Percentiles rank a stretch among this genome's conserved stretches.
Conservation (phyloP, 2,113 vertebrate genomes). For the Saguinus midas region DNA sequence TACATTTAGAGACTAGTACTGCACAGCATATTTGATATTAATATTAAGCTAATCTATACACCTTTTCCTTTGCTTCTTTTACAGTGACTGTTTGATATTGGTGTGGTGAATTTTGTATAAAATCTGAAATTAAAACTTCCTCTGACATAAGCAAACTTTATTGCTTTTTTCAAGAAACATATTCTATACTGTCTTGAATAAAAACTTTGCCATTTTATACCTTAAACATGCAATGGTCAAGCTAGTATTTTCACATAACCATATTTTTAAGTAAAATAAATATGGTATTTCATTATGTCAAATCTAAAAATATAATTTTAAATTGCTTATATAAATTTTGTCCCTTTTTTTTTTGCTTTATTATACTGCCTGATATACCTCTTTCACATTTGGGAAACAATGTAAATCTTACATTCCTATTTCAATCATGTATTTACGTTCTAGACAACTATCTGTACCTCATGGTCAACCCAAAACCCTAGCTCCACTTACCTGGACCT, state of each 20-base stretch:
- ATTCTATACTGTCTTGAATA: not conserved
- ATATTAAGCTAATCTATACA: conserved; percentile 80
- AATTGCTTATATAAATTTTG: not conserved
- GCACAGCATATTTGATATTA: conserved; percentile 77
- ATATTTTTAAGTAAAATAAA: conserved; percentile 52
- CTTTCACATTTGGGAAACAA: conserved; percentile 31
- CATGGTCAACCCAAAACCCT: not conserved
- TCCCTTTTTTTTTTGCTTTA: not conserved
- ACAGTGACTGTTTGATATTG: conserved; percentile 67
- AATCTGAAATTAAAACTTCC: conserved; percentile 46
- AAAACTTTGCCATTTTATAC: not conserved
- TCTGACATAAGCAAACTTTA: conserved; percentile 35
- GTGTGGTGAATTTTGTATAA: conserved; percentile 46
- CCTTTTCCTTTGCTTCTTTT: conserved; percentile 79
- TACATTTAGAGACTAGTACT: conserved; percentile 80
- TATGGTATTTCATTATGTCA: conserved; percentile 1
- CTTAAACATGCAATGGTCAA: conserved; percentile 33
- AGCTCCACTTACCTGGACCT: not conserved
- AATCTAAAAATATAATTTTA: conserved; percentile 48
- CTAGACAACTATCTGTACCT: conserved; percentile 12
- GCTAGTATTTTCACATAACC: not conserved
- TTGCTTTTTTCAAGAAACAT: conserved; percentile 33
- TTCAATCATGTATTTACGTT: conserved; percentile 23
- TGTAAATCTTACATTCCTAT: conserved; percentile 15
- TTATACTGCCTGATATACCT: not conserved